Base-by-base conservation (phyloP, 2,888 invertebrate genomes). In the Brachylomia viminalis region DNA sequence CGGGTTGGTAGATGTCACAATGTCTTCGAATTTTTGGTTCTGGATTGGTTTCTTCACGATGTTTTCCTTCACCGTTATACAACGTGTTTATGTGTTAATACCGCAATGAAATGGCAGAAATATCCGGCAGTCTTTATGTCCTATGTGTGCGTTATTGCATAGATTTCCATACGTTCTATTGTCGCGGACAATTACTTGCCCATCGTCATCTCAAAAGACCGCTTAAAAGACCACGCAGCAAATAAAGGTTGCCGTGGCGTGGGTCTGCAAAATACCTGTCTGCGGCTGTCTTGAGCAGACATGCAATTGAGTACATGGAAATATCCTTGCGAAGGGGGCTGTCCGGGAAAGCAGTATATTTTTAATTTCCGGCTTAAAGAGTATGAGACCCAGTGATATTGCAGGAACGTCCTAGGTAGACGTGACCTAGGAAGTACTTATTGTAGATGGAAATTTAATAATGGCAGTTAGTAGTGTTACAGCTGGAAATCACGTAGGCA, bases 301-400 rank as follows among this genome's bases (percentile, higher is more conserved):
- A 49, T 52, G 11, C 42, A 52, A 72, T 42, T 54, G 42, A 47
- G 30, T 8, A 52, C 42, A 8, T 68, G 38, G 68, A 30, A 64
- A 56, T 23, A 27, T 62, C 5, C 13, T 15, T n/a, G 15, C 33
- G 54, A 30, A 61, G 15, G 54, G n/a, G 75, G 1, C 7, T 7
- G 13, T 10, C 30, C 17, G 15, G 47, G 20, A 20, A 49, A 49
- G 11, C 42, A 52, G 58, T 45, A 54, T 77, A 54, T 77, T 70
- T 38, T 33, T 49, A 71, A 64, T 78, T 33, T 78, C 62, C 77
- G 47, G 20, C 13, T 30, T 15, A 5, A 17, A 77, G 38, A 38
- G 47, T 42, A 3, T 69, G 42, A 27, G 20, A 20, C 7, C 30
- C n/a, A 13, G 20, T 77, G 27, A 58, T 27, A 64, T 64, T 78